A percentile compares a stretch with the other conserved stretches of the same genome.
Conservation (phyloP, 1,140 invertebrate genomes). For the Cyclina sinensis region DNA sequence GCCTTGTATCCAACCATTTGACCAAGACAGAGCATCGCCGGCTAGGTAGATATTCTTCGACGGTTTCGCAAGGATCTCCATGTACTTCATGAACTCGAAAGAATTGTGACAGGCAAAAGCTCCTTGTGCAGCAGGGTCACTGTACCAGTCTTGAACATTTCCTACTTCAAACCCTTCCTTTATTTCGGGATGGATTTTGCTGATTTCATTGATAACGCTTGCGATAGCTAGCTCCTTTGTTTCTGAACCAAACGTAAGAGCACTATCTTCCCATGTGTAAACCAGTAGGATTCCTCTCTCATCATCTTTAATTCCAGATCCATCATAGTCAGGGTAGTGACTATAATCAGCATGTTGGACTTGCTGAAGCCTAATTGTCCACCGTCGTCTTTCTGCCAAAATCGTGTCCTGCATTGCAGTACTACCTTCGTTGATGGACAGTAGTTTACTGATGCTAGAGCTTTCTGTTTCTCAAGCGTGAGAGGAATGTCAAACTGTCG, state of each 20-base stretch:
- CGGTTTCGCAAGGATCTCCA: constrained; percentile 5
- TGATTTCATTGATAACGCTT: constrained; percentile 64
- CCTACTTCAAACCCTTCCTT: constrained; percentile 66
- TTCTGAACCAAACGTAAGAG: constrained; percentile 58
- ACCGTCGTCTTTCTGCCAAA: constrained; percentile 69
- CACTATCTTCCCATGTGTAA: constrained; percentile 66
- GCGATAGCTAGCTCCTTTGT: constrained; percentile 45
- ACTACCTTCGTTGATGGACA: constrained; percentile 65
- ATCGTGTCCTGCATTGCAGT: constrained; percentile 65
- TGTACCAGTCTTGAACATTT: constrained; percentile 66
- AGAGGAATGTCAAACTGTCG: constrained; percentile 54
- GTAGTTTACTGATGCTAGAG: constrained; percentile 64
- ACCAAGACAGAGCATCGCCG: constrained; percentile 48
- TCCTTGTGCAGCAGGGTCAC: constrained; percentile 58
- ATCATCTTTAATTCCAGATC: constrained; percentile 27
- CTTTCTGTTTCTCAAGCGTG: constrained; percentile 23
- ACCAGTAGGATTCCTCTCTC: constrained; percentile 60
- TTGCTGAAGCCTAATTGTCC: constrained; percentile 66
- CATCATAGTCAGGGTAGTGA: constrained; percentile 58
- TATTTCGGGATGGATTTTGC: constrained; percentile 69
- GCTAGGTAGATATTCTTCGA: constrained; percentile 11
- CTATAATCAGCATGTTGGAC: constrained; percentile 63
- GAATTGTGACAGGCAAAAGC: constrained; percentile 53
- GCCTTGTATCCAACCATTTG: constrained; percentile 52
- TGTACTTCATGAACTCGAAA: not conserved